phyloP scores from a whole-genome alignment of 2,888 invertebrate genomes.

The Heterodera filipjevi region DNA sequence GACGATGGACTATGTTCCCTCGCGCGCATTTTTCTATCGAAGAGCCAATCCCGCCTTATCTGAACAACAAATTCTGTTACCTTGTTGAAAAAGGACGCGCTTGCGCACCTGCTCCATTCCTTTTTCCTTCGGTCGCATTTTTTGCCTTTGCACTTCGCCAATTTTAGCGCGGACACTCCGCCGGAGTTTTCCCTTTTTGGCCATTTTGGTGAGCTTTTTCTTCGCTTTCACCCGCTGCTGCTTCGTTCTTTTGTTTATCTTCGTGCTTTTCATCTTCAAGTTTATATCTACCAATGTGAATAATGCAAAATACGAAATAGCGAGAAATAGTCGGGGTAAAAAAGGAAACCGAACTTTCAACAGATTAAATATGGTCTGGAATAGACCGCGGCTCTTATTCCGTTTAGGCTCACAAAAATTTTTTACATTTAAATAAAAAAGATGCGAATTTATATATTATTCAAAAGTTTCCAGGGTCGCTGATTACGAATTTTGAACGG shows the following conservation, averaged over 20 bases:
- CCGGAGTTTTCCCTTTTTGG: conserved; percentile 26
- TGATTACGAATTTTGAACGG: too few relatives aligned
- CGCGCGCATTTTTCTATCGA: conserved; percentile 31
- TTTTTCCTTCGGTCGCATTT: background rate
- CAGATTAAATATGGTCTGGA: too few relatives aligned
- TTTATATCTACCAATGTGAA: background rate
- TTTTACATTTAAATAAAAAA: too few relatives aligned
- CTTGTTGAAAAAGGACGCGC: background rate
- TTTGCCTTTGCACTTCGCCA: conserved; percentile 3
- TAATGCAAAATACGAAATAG: too few relatives aligned
- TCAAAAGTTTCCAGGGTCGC: too few relatives aligned
- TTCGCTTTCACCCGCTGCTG: conserved; percentile 26
- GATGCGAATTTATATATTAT: too few relatives aligned
- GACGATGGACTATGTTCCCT: background rate
- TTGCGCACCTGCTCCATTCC: conserved; percentile 2
- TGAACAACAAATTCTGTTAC: conserved; percentile 32
- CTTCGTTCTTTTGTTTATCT: background rate
- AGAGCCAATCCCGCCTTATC: conserved; percentile 55
- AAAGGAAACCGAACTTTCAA: too few relatives aligned
- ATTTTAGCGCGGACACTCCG: conserved; percentile 14
- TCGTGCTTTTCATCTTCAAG: background rate
- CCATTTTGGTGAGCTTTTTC: conserved; percentile 24
- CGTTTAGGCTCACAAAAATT: too few relatives aligned
- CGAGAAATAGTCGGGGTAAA: too few relatives aligned
- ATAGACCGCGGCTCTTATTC: too few relatives aligned